These are phyloP conservation scores for Sycophila texana DNA, from an alignment of 2,888 invertebrate species.

Conservation along the genomic window DNA sequence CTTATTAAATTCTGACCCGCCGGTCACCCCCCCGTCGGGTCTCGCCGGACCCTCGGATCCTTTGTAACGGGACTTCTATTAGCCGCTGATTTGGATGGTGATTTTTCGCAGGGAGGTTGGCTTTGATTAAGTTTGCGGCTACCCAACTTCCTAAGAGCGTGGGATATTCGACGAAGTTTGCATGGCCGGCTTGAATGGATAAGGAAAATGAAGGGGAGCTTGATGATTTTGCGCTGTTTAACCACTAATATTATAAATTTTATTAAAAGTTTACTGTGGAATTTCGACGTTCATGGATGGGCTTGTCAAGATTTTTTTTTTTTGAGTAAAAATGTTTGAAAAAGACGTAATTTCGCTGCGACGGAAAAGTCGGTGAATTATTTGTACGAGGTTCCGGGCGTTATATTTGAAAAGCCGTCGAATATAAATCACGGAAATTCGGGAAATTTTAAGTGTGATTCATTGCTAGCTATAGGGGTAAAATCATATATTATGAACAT, in stretches of 20 bases:
- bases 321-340: not conserved
- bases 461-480: no score
- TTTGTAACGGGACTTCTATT: not conserved
- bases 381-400: not conserved
- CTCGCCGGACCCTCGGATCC: not conserved
- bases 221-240: slow-evolving; percentile 6
- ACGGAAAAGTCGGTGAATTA: not conserved
- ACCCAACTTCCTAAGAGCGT: not conserved
- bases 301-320: not conserved
- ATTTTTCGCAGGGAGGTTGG: not conserved
- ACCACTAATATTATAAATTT: not conserved
- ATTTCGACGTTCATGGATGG: not conserved
- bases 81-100: not conserved
- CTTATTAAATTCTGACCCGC: slow-evolving; percentile 47
- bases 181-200: no score
- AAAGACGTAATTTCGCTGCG: not conserved
- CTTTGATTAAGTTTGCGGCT: not conserved
- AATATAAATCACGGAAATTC: slow-evolving; percentile 41
- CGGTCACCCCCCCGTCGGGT: not conserved
- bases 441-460: slow-evolving; percentile 20
- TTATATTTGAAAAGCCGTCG: slow-evolving; percentile 3
- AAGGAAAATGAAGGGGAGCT: not conserved
- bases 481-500: no score
- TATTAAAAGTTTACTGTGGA: not conserved
- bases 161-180: not conserved